Conservation (phyloP, 2,797 vertebrate genomes). For the Clarias laeviceps region DNA sequence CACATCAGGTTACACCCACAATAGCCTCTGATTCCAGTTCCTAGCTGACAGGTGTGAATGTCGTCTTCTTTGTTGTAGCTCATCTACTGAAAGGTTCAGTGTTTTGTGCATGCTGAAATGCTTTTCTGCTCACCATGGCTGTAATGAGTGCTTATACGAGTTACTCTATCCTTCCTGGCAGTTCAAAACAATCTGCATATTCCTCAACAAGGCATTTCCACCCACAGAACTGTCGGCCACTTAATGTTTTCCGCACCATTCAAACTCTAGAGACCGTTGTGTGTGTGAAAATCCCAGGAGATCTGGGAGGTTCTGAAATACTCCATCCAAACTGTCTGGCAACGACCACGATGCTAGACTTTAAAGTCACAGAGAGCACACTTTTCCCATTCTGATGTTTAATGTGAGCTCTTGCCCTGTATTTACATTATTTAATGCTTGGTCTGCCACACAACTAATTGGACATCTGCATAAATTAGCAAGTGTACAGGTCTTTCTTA, state of each 20-base stretch:
- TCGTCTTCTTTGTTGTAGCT: neutral
- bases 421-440: neutral
- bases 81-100: neutral
- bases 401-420: neutral
- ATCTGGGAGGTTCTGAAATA: neutral
- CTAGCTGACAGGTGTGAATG: neutral
- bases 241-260: neutral
- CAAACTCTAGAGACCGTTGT: neutral
- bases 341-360: neutral
- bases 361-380: neutral
- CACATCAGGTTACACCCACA: no score
- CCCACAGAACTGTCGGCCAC: neutral
- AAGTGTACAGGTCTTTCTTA: neutral
- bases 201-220: neutral
- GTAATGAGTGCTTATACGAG: neutral
- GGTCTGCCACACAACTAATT: neutral
- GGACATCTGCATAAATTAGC: neutral
- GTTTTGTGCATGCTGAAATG: neutral
- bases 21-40: neutral
- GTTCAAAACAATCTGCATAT: neutral
- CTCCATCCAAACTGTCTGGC: neutral
- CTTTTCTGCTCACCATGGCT: neutral
- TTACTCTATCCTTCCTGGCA: neutral
- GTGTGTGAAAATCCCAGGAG: neutral
- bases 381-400: neutral